These are phyloP conservation scores for Cydia splendana DNA, from an alignment of 1,140 invertebrate genomes.

Conservation along the genomic window DNA sequence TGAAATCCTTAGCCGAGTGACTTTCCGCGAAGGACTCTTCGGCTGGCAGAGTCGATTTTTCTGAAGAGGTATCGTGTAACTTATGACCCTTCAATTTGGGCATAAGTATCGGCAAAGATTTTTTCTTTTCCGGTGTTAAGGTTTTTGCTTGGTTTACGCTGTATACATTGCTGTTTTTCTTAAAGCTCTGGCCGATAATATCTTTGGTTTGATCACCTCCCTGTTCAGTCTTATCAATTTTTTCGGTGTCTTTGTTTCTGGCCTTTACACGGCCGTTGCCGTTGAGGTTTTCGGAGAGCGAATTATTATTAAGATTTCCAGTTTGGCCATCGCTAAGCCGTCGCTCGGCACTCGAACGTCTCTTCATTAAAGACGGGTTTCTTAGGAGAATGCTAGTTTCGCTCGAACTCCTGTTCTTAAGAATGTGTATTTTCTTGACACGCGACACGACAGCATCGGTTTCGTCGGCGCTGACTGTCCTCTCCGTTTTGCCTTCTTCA, in stretches of 20 bases:
- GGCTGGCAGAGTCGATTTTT: slow-evolving; percentile 60
- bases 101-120: slow-evolving; percentile 64
- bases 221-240: slow-evolving; percentile 58
- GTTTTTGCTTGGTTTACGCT: slow-evolving; percentile 77
- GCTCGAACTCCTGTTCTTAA: slow-evolving; percentile 77
- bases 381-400: slow-evolving; percentile 75
- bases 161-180: slow-evolving; percentile 78
- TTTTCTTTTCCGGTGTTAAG: slow-evolving; percentile 68
- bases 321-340: slow-evolving; percentile 61
- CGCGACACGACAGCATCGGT: slow-evolving; percentile 64
- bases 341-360: slow-evolving; percentile 59
- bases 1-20: slow-evolving; percentile 75
- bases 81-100: slow-evolving; percentile 69
- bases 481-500: slow-evolving; percentile 75
- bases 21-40: slow-evolving; percentile 64
- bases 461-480: slow-evolving; percentile 73
- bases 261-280: slow-evolving; percentile 55
- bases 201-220: slow-evolving; percentile 68
- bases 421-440: slow-evolving; percentile 76
- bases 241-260: slow-evolving; percentile 39
- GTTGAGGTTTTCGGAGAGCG: slow-evolving; percentile 69
- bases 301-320: slow-evolving; percentile 74
- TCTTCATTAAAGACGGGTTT: slow-evolving; percentile 68
- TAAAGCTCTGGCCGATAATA: slow-evolving; percentile 58
- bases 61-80: slow-evolving; percentile 54